Conservation (phyloP, 1,140 invertebrate genomes). For the Nilaparvata lugens region DNA sequence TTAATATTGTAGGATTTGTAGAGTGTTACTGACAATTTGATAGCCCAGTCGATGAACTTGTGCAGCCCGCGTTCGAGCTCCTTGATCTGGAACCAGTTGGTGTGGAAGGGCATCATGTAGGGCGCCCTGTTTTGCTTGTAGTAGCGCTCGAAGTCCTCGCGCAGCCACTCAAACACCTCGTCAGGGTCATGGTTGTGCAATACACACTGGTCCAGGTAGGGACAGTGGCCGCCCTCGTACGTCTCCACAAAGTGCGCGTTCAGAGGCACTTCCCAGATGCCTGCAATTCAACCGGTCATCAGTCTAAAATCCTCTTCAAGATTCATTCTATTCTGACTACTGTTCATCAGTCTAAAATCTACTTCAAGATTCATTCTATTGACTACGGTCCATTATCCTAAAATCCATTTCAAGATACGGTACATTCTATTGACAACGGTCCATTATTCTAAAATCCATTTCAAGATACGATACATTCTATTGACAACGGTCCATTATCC, state of each 20-base stretch:
- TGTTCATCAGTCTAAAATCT: no score
- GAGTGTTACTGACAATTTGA: constrained; percentile 53
- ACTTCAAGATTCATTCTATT: no score
- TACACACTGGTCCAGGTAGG: constrained; percentile 88
- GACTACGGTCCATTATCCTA: no score
- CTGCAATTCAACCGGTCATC: constrained; percentile 41
- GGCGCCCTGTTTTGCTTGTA: constrained; percentile 82
- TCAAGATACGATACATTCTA: no score
- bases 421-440: no score
- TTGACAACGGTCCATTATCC: no score
- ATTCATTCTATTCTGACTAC: no score
- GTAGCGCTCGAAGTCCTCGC: constrained; percentile 76
- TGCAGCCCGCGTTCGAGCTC: constrained; percentile 72
- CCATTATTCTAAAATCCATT: no score
- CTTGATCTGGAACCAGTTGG: constrained; percentile 90
- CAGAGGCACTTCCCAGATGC: constrained; percentile 89
- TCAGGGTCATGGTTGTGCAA: constrained; percentile 78
- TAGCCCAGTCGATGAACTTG: constrained; percentile 78
- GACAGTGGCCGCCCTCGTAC: constrained; percentile 85
- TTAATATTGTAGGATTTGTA: no score
- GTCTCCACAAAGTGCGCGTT: constrained; percentile 84
- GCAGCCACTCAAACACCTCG: constrained; percentile 82
- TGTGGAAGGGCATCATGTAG: constrained; percentile 90
- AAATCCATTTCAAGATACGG: no score
- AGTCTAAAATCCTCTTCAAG: no score